phyloP scores from a whole-genome alignment of 92 coral and sea anemone species.

The Epizoanthus rinbou region DNA sequence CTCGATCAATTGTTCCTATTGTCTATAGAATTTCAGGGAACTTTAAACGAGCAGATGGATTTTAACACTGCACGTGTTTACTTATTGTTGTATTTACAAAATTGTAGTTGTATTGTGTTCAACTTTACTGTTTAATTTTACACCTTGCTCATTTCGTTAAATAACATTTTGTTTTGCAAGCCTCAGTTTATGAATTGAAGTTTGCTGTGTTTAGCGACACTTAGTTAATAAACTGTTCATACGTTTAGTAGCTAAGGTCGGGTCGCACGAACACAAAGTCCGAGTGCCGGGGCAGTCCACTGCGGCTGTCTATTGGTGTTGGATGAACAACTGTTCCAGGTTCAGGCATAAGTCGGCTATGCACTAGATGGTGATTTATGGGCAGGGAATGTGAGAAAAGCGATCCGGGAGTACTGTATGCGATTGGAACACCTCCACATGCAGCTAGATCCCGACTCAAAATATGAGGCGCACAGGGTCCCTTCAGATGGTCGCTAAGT shows the following conservation, averaged over 20 bases:
- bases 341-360: conserved; percentile 75
- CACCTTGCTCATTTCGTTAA: conserved; percentile 31
- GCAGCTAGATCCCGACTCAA: conserved; percentile 68
- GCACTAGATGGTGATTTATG: conserved; percentile 78
- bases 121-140: not conserved
- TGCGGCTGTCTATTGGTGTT: conserved; percentile 83
- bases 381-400: conserved; percentile 70
- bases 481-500: conserved; percentile 66
- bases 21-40: conserved; percentile 10
- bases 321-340: conserved; percentile 69
- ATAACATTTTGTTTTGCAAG: conserved; percentile 5
- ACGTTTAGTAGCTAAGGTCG: conserved; percentile 63
- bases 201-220: conserved; percentile 12
- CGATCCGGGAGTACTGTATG: conserved; percentile 75
- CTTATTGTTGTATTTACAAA: conserved; percentile 40
- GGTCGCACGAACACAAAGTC: conserved; percentile 82
- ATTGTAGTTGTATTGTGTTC: not conserved
- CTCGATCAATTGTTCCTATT: not conserved
- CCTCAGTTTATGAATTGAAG: not conserved
- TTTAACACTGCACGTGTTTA: conserved; percentile 38
- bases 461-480: conserved; percentile 72
- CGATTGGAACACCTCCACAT: conserved; percentile 69
- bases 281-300: conserved; percentile 74
- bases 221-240: not conserved
- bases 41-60: conserved; percentile 38